Percentiles rank a stretch among this genome's conserved stretches.
Conservation (phyloP, 2,888 invertebrate genomes). For the Periphyllus acericola region DNA sequence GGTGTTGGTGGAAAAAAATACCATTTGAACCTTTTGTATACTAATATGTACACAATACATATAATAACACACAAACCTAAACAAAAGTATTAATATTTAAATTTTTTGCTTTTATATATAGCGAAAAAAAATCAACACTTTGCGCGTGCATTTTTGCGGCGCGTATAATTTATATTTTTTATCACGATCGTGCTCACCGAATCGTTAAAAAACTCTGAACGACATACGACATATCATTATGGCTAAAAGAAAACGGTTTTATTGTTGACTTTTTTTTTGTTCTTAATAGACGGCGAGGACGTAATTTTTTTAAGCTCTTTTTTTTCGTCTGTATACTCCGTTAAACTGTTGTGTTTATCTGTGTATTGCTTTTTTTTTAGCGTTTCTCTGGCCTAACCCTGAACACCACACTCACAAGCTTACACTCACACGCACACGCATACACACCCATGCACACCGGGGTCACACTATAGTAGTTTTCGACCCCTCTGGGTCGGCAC, state of each 20-base stretch:
- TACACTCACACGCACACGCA: not conserved
- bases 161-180: not conserved
- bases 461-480: constrained; percentile 56
- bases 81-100: not conserved
- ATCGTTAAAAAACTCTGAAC: not conserved
- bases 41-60: not conserved
- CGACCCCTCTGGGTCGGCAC: constrained; percentile 54
- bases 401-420: constrained; percentile 7
- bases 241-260: not conserved
- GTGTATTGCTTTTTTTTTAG: constrained; percentile 29
- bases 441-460: too few relatives aligned
- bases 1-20: not conserved
- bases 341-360: constrained; percentile 58
- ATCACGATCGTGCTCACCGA: not conserved
- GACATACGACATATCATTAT: not conserved
- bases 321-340: not conserved
- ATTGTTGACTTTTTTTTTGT: not conserved
- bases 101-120: not conserved
- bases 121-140: not conserved
- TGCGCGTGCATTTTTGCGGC: not conserved
- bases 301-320: constrained; percentile 23
- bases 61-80: not conserved
- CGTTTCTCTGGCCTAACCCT: constrained; percentile 48
- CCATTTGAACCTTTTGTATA: not conserved
- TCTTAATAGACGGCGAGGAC: not conserved